These are phyloP conservation scores for Caiman crocodilus DNA, from an alignment of 2,797 vertebrate genomes.

Conservation along the genomic window DNA sequence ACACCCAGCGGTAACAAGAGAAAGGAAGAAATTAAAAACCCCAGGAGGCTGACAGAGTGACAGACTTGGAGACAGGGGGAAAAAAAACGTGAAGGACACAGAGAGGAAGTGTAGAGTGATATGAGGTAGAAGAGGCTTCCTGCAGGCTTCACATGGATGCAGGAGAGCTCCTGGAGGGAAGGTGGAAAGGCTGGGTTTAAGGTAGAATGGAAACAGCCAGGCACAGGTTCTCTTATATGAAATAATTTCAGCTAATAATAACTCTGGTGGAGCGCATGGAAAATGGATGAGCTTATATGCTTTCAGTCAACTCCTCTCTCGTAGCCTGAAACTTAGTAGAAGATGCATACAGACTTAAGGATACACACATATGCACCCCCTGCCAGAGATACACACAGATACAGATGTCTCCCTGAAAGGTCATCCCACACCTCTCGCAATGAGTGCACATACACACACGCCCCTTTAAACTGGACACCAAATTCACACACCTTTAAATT, in stretches of 20 bases:
- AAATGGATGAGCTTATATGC: background rate
- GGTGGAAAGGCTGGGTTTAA: background rate
- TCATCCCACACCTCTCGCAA: too few species aligned
- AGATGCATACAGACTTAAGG: background rate
- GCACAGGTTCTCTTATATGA: rapidly evolving
- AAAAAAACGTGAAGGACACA: rapidly evolving
- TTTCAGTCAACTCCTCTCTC: background rate
- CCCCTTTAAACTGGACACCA: background rate
- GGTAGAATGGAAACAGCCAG: background rate
- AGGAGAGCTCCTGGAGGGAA: background rate
- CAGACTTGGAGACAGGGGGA: rapidly evolving
- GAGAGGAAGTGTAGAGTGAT: rapidly evolving
- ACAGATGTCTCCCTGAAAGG: too few species aligned
- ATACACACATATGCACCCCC: background rate
- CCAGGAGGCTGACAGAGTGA: rapidly evolving
- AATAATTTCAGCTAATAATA: background rate
- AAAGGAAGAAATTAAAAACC: background rate
- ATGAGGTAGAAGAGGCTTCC: rapidly evolving
- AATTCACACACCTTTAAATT: background rate
- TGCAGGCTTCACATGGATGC: background rate
- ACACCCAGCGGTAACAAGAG: background rate
- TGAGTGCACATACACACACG: too few species aligned
- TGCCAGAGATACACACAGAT: too few species aligned
- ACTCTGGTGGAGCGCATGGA: background rate
- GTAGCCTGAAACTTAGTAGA: background rate